Base-by-base conservation (phyloP, 2,113 vertebrate genomes). In the Stegostoma tigrinum region DNA sequence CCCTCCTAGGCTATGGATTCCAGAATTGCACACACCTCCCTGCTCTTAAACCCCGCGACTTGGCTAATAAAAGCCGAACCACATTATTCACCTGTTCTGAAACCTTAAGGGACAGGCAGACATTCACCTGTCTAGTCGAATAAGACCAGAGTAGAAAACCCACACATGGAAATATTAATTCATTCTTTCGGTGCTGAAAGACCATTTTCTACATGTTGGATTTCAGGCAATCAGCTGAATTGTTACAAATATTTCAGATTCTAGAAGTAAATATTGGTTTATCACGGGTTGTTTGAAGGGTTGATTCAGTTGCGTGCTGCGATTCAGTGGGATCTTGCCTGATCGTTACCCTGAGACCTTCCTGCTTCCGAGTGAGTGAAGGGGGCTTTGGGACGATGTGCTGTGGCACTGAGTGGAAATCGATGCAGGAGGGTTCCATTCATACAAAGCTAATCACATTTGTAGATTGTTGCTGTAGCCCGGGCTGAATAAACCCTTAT, bases 401-500 rank as follows among this genome's bases (percentile, higher is more conserved):
- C 42, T 17, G 42, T 95, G 94, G 94, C 94, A 95, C 7, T 75
- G 68, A 95, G 94, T 95, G 94, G 94, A 75, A 72, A 95, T 95
- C 94, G 34, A 75, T 75, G 68, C 45, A 15, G 94, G 94, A 10
- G 94, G 94, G 48, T 95, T 52, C 42, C 67, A 95, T 95, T 95
- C 94, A 95, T 75, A 95, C 24, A 42, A 48, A 95, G 68, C 94
- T 95, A 95, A 95, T 95, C 94, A 45, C 94, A 95, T 95, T 95
- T 95, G 94, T 95, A 95, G 94, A 95, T 95, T 75, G 94, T 95
- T 95, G 24, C 68, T 34, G 94, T 68, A 34, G 94, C 15, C 67
- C 17, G 94, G 23, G 68, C 94, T 45, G 94, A 95, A 95, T 95
- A 75, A 72, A 52, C 42, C 52, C 67, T 70, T 14, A 45, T 42